Percentiles rank a stretch among this genome's conserved stretches.
phyloP scores from a whole-genome alignment of 1,140 invertebrate genomes.

The Eulimnadia texana region DNA sequence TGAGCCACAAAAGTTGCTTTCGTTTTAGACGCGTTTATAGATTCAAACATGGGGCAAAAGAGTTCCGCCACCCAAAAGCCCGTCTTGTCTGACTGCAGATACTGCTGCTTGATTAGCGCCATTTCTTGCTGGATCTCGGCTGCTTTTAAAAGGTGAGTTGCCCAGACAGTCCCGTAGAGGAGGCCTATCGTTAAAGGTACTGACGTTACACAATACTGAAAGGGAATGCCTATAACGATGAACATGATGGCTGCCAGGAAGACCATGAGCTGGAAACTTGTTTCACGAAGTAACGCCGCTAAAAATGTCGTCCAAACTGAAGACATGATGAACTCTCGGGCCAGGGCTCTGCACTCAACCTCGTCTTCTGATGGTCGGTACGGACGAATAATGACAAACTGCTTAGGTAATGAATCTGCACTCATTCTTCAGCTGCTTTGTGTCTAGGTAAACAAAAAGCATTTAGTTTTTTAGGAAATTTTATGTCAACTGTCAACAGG shows the following conservation, averaged over 20 bases:
- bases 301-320: constrained; percentile 32
- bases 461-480: no score
- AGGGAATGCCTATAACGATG: constrained; percentile 37
- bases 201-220: constrained; percentile 31
- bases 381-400: neutral
- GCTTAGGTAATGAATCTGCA: neutral
- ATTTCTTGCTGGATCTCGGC: constrained; percentile 32
- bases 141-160: constrained; percentile 30
- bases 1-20: constrained; percentile 13
- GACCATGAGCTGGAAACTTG: constrained; percentile 36
- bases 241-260: constrained; percentile 35
- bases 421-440: no score
- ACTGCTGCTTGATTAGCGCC: constrained; percentile 30
- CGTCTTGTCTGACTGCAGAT: constrained; percentile 32
- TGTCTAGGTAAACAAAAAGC: no score
- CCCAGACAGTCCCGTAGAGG: constrained; percentile 32
- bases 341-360: neutral
- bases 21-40: constrained; percentile 24
- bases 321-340: constrained; percentile 25
- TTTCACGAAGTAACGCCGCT: constrained; percentile 32
- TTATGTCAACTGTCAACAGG: no score
- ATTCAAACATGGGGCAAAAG: constrained; percentile 29
- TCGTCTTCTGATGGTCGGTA: neutral
- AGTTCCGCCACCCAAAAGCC: constrained; percentile 38
- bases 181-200: constrained; percentile 32